A percentile compares a stretch with the other conserved stretches of the same genome.
Evolutionary conservation across 2,113 vertebrate species (phyloP).

Genomic region (Anhinga rufa): DNA sequence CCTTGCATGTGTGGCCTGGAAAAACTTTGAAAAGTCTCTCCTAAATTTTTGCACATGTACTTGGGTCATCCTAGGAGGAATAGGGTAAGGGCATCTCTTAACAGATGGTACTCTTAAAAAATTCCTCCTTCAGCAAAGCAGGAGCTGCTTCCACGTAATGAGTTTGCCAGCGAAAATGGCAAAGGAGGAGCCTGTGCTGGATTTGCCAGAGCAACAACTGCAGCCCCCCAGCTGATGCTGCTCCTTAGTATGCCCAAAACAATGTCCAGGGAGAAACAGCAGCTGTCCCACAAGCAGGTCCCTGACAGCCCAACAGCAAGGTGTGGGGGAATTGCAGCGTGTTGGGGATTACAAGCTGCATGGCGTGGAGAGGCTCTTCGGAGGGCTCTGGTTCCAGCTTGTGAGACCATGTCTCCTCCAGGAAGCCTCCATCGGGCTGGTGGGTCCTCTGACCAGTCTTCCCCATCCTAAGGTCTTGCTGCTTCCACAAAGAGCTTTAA

Average conservation of each 20-base stretch:
- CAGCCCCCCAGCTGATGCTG: fast-evolving
- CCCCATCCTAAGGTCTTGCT: neutral
- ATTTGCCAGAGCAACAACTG: neutral
- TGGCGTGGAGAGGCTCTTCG: neutral
- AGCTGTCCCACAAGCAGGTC: fast-evolving
- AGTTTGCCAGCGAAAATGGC: neutral
- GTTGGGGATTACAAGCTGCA: no score
- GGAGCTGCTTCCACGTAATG: neutral
- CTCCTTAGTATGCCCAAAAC: neutral
- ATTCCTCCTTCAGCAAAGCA: neutral
- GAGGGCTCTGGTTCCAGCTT: neutral
- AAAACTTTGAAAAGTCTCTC: neutral
- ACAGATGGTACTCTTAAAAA: neutral
- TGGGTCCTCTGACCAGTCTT: neutral
- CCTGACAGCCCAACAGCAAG: neutral
- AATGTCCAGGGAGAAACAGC: neutral
- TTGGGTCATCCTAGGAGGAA: neutral
- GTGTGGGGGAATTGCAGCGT: fast-evolving
- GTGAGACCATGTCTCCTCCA: neutral
- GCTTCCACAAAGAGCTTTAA: neutral
- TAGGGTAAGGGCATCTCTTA: neutral
- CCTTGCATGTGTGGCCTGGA: neutral
- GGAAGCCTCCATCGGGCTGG: neutral
- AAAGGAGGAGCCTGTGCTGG: neutral
- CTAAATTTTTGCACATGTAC: neutral